Base-by-base conservation (phyloP, 2,113 vertebrate species). In the Platycercus adscitus region DNA sequence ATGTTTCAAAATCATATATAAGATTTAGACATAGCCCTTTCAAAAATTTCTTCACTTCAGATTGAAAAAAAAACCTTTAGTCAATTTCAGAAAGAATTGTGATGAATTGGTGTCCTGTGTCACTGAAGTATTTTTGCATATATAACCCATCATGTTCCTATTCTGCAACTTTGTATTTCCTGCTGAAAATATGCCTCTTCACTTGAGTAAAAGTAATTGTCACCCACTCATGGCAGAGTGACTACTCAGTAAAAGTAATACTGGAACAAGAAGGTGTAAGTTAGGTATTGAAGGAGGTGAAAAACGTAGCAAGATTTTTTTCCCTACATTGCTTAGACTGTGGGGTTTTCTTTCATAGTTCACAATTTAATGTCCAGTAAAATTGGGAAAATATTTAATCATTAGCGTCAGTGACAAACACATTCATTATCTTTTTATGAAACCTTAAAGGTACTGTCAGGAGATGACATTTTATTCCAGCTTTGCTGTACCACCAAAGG, bases 341-440 rank as follows among this genome's bases (percentile, higher is more conserved):
- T 72, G 58, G 64, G 49, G 24, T 77, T 93, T 95, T 93, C 61
- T 86, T 94, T 94, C 92, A 93, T 52, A 70, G 64, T 84, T 91
- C 69, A 61, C 33, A 53, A 77, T 95, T 92, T 95, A 94, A 94
- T 92, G 88, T 86, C 84, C 81, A 96, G 84, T 95, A 91, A 96
- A 97, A 88, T 47, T 87, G 56, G 58, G 84, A 85, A 97, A 97
- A 97, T 90, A 70, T 96, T 97, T 93, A 94, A 95, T 96, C 81
- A 88, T 96, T 97, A 95, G 69, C 5, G 3, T 86, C 81, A 75
- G 58, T 96, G 94, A 96, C 93, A 95, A 96, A 91, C 90, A 91
- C 89, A 95, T 97, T 86, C 80, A 94, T 97, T 97, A 97, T 94
- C 76, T 88, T 97, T 97, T 97, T 97, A 96, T 96, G 95, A 96